Conservation (phyloP, 1,140 invertebrate species). For the Phymorhynchus buccinoides region DNA sequence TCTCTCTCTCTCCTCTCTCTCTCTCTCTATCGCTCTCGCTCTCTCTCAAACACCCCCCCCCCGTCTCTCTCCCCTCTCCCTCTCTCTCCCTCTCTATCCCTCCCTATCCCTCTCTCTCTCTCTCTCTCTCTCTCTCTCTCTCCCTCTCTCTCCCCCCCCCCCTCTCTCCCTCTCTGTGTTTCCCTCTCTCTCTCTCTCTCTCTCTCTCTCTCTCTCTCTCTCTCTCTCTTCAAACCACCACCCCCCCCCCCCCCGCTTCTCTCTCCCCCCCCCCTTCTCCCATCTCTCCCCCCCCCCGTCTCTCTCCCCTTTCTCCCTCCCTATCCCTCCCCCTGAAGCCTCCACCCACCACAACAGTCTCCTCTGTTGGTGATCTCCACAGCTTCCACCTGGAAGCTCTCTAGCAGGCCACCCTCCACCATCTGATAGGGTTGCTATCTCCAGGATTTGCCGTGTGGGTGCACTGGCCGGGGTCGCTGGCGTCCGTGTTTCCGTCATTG, state of each 20-base stretch:
- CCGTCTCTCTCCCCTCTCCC: too few relatives aligned
- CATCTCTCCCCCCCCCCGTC: neutral
- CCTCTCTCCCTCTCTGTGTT: neutral
- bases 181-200: neutral
- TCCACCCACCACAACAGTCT: neutral
- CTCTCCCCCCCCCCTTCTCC: too few relatives aligned
- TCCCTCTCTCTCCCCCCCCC: too few relatives aligned
- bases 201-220: neutral
- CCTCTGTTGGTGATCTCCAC: neutral
- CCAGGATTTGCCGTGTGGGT: neutral
- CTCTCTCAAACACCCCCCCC: too few relatives aligned
- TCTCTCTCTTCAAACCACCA: too few relatives aligned
- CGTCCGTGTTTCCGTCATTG: neutral
- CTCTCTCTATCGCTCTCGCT: too few relatives aligned
- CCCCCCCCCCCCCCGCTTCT: too few relatives aligned
- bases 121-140: too few relatives aligned
- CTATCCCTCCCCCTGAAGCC: neutral
- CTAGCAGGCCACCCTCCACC: neutral
- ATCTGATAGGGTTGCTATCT: neutral
- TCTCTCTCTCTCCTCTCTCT: too few relatives aligned
- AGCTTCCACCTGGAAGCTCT: neutral
- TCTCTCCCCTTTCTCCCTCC: neutral
- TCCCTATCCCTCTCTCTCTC: too few relatives aligned
- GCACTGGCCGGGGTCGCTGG: neutral
- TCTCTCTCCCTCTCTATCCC: too few relatives aligned